phyloP scores from a whole-genome alignment of 2,888 invertebrate genomes.

The Tortrix viridana region DNA sequence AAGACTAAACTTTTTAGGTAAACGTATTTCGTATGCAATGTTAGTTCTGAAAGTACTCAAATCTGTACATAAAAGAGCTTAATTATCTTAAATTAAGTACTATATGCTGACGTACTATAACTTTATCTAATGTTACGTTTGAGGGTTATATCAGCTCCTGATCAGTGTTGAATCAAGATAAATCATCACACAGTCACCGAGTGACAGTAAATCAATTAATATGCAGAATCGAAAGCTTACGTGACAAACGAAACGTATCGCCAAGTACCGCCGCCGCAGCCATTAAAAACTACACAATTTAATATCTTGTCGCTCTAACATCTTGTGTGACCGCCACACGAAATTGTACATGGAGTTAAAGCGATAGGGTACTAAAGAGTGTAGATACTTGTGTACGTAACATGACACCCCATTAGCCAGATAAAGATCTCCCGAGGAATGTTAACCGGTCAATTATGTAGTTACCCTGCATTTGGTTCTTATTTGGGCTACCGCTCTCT shows the following conservation, averaged over 20 bases:
- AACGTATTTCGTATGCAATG: no score
- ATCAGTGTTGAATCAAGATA: neutral
- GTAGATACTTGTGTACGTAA: neutral
- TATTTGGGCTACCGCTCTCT: conserved; percentile 22
- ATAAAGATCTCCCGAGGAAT: conserved; percentile 31
- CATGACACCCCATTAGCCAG: conserved; percentile 35
- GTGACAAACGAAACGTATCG: conserved; percentile 19
- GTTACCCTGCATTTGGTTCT: conserved; percentile 33
- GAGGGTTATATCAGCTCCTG: no score
- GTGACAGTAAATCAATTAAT: conserved; percentile 12
- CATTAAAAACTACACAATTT: no score
- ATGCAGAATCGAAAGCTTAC: conserved; percentile 20
- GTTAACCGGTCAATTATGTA: conserved; percentile 28
- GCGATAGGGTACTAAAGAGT: neutral
- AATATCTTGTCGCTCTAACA: neutral
- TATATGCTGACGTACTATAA: no score
- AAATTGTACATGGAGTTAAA: neutral
- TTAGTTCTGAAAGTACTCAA: no score
- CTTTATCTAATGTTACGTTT: no score
- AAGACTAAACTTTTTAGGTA: no score
- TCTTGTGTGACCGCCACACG: no score
- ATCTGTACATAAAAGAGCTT: no score
- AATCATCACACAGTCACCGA: conserved; percentile 1
- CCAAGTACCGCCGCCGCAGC: neutral
- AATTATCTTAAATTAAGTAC: no score